Percentiles rank a stretch among this genome's conserved stretches.
Evolutionary conservation across 2,888 invertebrate species (phyloP).

Genomic region (Lydus trimaculatus): DNA sequence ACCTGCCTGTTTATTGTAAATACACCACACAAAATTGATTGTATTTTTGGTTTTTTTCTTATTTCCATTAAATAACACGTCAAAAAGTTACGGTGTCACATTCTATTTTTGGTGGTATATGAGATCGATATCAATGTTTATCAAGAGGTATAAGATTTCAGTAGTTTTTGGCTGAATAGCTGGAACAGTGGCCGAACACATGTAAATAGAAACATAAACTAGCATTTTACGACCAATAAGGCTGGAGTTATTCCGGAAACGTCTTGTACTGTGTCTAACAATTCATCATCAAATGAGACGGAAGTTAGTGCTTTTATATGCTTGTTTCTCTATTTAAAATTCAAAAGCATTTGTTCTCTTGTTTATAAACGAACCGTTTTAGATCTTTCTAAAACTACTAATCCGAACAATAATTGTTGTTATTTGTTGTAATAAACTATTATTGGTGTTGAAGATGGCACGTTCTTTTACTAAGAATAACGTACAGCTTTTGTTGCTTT

Average conservation of each 20-base stretch:
- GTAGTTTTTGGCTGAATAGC: neutral
- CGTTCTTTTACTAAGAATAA: neutral
- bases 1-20: neutral
- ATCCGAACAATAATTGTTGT: too few species aligned
- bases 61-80: neutral
- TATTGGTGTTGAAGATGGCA: neutral
- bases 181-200: slow-evolving; percentile 19
- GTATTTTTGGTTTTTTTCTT: neutral
- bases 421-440: neutral
- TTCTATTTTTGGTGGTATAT: neutral
- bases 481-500: slow-evolving; percentile 7
- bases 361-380: neutral
- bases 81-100: neutral
- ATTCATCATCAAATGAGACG: slow-evolving; percentile 24
- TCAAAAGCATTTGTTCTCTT: neutral
- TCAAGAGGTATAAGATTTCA: neutral
- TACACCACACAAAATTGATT: neutral
- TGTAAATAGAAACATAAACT: slow-evolving; percentile 30
- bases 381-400: too few species aligned
- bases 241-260: slow-evolving; percentile 18
- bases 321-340: slow-evolving; percentile 15
- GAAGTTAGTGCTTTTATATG: neutral
- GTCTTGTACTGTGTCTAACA: slow-evolving; percentile 10
- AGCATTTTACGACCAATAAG: slow-evolving; percentile 19
- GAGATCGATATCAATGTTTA: neutral